phyloP scores from a whole-genome alignment of 2,113 vertebrate genomes.

The Paradisaea rubra region DNA sequence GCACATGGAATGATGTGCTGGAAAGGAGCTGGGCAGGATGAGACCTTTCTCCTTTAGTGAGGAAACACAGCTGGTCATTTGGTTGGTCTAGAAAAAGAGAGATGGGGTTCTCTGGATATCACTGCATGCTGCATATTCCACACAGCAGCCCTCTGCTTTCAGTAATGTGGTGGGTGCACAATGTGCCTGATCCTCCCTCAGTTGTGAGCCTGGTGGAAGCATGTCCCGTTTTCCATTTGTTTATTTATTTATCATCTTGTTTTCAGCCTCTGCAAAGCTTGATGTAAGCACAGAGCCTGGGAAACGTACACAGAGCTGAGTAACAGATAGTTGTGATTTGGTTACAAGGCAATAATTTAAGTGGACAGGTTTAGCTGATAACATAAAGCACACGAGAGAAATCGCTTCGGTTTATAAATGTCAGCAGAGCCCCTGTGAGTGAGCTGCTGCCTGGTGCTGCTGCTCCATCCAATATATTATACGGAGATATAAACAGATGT shows the following conservation, averaged over 20 bases:
- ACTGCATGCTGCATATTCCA: not conserved
- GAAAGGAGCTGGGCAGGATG: not conserved
- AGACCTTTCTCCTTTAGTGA: not conserved
- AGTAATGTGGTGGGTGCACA: not conserved
- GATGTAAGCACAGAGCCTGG: conserved; percentile 53
- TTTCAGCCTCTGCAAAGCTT: conserved; percentile 57
- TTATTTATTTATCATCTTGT: conserved; percentile 70
- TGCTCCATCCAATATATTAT: conserved; percentile 62
- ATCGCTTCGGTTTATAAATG: conserved; percentile 69
- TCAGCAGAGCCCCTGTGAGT: conserved; percentile 62
- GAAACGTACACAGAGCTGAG: conserved; percentile 39
- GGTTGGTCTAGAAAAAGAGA: not conserved
- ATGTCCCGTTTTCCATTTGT: conserved; percentile 51
- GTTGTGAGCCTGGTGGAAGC: not conserved
- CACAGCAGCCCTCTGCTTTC: not conserved
- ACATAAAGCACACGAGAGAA: conserved; percentile 68
- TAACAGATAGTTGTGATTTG: conserved; percentile 73
- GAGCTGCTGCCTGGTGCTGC: conserved; percentile 59
- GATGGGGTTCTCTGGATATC: not conserved
- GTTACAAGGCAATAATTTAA: conserved; percentile 74
- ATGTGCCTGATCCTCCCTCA: not conserved
- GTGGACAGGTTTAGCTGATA: conserved; percentile 73
- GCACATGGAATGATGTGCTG: not conserved
- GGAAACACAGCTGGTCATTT: not conserved
- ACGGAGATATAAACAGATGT: conserved; percentile 61